Conservation (phyloP, 1,140 invertebrate species). For the Hirudo medicinalis region DNA sequence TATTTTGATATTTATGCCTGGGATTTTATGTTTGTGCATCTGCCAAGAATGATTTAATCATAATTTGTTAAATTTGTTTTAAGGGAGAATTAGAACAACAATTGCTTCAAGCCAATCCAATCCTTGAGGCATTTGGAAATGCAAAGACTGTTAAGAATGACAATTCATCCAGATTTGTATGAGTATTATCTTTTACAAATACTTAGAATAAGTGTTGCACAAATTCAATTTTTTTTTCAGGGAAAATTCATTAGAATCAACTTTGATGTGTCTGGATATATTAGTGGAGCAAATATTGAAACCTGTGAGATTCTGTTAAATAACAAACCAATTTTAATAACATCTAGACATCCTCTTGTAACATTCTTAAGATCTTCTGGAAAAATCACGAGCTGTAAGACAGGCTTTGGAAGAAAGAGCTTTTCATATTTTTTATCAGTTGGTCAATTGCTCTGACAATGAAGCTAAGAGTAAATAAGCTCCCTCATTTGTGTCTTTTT, state of each 20-base stretch:
- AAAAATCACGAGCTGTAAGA: slow-evolving; percentile 94
- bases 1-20: too few relatives aligned
- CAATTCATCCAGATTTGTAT: slow-evolving; percentile 91
- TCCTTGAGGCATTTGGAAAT: slow-evolving; percentile 97
- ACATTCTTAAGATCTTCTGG: slow-evolving; percentile 59
- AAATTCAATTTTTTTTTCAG: slow-evolving; percentile 44
- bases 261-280: slow-evolving; percentile 96
- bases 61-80: slow-evolving; percentile 5
- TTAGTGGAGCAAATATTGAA: slow-evolving; percentile 92
- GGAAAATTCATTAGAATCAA: slow-evolving; percentile 99
- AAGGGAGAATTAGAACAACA: slow-evolving; percentile 93
- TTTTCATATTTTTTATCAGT: slow-evolving; percentile 99
- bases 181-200: background rate
- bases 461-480: slow-evolving; percentile 5
- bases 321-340: background rate
- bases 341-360: background rate
- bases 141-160: slow-evolving; percentile 99
- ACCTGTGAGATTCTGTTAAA: slow-evolving; percentile 40
- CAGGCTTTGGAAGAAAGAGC: slow-evolving; percentile 92
- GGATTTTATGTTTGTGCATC: background rate
- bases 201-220: background rate
- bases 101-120: slow-evolving; percentile 95
- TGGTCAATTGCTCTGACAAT: slow-evolving; percentile 47
- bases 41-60: background rate
- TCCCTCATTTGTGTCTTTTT: too few relatives aligned